Base-by-base conservation (phyloP, 2,797 vertebrate species). In the Danio jaintianensis region DNA sequence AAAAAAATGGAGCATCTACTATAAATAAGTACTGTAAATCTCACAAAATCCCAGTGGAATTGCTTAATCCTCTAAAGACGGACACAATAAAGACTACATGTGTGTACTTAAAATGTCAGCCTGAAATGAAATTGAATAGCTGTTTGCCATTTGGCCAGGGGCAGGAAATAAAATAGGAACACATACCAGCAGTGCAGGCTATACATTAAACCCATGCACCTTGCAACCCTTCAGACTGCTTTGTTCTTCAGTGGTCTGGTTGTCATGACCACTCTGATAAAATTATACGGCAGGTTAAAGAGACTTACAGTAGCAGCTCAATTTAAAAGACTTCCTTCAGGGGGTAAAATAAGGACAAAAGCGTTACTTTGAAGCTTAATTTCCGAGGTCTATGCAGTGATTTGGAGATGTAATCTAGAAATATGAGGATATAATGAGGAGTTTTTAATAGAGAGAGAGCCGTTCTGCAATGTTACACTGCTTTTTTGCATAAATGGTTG, bases 221-320 rank as follows among this genome's bases (percentile, higher is more conserved):
- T 13, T 8, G 58, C 42, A 58, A 36, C 15, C 22, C 43, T 61
- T 48, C 43, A 62, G 43, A 47, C 9, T 42, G 8, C 43, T 78
- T 68, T 13, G 18, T 36, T 9, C 12, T 68, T 78, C 6, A 78
- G 12, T 1, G 20, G 53, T 59, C 38, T 42, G 20, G 40, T 56
- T 77, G 64, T 68, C 64, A 68, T 48, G 22, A 78, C 29, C 74
- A 59, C 43, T 22, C 29, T 69, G 11, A 52, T 18, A 75, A 22
- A 67, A 61, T 13, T 52, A 50, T 20, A 40, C 52, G 22, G 52
- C 22, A 58, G 18, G 64, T 29, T 45, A 66, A 45, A 67, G 50
- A 29, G 12, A 29, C 40, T 56, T 55, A 45, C 29, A 3, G 29
- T 29, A 29, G 48, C 52, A 43, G 12, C 12, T 6, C 40, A 56